Conservation (phyloP, 92 coral and sea anemone genomes). For the Phenganax marumi region DNA sequence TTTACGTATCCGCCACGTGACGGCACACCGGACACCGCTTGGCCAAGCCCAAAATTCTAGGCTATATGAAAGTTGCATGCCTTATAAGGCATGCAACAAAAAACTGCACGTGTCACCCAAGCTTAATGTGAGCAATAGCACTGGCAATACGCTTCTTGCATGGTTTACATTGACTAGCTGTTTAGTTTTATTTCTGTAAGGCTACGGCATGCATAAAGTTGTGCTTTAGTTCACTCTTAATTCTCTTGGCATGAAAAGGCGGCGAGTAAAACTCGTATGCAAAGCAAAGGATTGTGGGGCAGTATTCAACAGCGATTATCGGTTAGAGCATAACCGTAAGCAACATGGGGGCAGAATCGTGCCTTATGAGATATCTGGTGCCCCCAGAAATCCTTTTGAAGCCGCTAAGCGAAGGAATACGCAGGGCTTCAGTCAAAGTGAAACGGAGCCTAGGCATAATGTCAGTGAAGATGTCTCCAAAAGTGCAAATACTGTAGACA, state of each 20-base stretch:
- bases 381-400: slow-evolving; percentile 29
- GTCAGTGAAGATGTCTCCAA: slow-evolving; percentile 9
- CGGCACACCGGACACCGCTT: too few species aligned
- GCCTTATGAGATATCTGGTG: slow-evolving; percentile 31
- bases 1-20: too few species aligned
- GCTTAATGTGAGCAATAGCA: too few species aligned
- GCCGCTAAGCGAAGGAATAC: slow-evolving; percentile 16
- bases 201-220: too few species aligned
- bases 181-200: too few species aligned
- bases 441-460: neutral
- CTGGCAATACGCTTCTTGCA: too few species aligned
- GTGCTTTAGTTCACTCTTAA: too few species aligned
- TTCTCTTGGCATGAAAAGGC: neutral
- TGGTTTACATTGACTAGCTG: too few species aligned
- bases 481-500: neutral
- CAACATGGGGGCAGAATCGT: slow-evolving; percentile 35
- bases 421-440: neutral
- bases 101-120: too few species aligned
- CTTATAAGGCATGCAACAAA: too few species aligned
- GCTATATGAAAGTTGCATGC: too few species aligned
- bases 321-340: slow-evolving; percentile 26
- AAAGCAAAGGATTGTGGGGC: slow-evolving; percentile 17
- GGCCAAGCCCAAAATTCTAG: too few species aligned
- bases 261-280: neutral
- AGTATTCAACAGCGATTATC: slow-evolving; percentile 26